These are phyloP conservation scores for Ammodytes dubius DNA, from an alignment of 2,113 vertebrate genomes.

Conservation along the genomic window DNA sequence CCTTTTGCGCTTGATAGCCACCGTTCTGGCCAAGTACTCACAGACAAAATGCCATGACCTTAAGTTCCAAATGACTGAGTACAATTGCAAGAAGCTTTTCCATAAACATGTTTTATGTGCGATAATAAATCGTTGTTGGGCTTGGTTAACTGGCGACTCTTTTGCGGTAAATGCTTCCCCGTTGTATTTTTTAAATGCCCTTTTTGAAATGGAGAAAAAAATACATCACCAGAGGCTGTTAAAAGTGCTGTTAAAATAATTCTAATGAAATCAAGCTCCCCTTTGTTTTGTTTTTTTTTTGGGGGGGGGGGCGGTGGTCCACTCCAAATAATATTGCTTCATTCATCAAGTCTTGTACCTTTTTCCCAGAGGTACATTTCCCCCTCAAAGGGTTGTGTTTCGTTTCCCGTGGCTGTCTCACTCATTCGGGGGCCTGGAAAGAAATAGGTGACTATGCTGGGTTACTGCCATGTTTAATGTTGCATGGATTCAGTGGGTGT, in stretches of 20 bases:
- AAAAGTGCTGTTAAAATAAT: slow-evolving; percentile 35
- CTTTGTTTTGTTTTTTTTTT: slow-evolving; percentile 26
- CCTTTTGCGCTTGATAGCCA: no score
- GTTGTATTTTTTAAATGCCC: slow-evolving; percentile 32
- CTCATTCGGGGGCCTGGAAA: neutral
- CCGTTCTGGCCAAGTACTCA: no score
- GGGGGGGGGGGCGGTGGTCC: neutral
- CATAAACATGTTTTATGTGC: slow-evolving; percentile 17
- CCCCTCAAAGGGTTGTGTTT: slow-evolving; percentile 9
- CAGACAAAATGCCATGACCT: neutral
- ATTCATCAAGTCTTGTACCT: slow-evolving; percentile 50
- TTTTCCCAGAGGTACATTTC: slow-evolving; percentile 29
- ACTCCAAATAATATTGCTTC: slow-evolving; percentile 45
- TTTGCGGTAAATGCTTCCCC: slow-evolving; percentile 26
- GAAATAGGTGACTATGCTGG: slow-evolving; percentile 58
- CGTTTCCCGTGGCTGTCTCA: slow-evolving; percentile 26
- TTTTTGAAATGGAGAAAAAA: slow-evolving; percentile 46
- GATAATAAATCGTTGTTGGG: slow-evolving; percentile 43
- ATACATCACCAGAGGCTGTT: slow-evolving; percentile 51
- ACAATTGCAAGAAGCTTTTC: neutral
- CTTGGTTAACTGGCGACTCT: slow-evolving; percentile 17
- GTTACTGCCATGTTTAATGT: slow-evolving; percentile 63
- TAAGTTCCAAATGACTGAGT: neutral
- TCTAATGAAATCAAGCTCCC: slow-evolving; percentile 60
- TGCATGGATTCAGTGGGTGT: slow-evolving; percentile 54